Conservation (phyloP, 1,140 invertebrate genomes). For the Apis mellifera region DNA sequence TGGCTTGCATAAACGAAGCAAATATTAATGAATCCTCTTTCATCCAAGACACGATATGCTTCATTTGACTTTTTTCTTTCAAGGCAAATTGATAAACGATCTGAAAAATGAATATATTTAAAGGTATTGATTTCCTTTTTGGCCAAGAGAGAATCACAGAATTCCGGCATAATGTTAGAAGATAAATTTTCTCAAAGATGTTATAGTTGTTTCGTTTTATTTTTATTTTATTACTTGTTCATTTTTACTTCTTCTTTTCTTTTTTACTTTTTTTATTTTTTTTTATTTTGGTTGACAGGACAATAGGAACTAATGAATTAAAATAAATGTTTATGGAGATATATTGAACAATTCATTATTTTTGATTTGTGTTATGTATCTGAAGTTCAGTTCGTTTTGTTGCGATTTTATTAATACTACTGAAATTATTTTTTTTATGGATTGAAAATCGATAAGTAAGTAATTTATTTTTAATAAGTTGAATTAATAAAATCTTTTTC, state of each 20-base stretch:
- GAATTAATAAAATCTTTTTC: too few relatives aligned
- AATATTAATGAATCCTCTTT: too few relatives aligned
- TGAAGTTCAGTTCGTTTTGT: conserved; percentile 13
- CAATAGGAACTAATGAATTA: conserved; percentile 35
- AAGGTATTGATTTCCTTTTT: too few relatives aligned
- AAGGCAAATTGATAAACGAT: too few relatives aligned
- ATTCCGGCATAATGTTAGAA: background rate
- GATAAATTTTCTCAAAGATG: conserved; percentile 25
- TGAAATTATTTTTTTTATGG: background rate
- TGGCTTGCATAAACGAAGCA: too few relatives aligned
- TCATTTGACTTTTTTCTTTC: too few relatives aligned
- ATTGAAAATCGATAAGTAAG: too few relatives aligned
- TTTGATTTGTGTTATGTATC: conserved; percentile 22
- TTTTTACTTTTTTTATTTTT: background rate
- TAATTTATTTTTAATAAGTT: background rate
- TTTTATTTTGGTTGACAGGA: background rate
- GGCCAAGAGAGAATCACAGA: too few relatives aligned
- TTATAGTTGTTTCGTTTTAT: background rate
- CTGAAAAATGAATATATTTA: too few relatives aligned
- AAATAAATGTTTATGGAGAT: conserved; percentile 24
- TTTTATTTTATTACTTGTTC: background rate
- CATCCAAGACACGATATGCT: too few relatives aligned
- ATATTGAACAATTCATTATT: conserved; percentile 11
- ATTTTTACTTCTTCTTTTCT: background rate
- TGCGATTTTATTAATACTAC: background rate